Evolutionary conservation across 2,113 vertebrate genomes (phyloP).

Genomic region (Phylloscopus whistleri): DNA sequence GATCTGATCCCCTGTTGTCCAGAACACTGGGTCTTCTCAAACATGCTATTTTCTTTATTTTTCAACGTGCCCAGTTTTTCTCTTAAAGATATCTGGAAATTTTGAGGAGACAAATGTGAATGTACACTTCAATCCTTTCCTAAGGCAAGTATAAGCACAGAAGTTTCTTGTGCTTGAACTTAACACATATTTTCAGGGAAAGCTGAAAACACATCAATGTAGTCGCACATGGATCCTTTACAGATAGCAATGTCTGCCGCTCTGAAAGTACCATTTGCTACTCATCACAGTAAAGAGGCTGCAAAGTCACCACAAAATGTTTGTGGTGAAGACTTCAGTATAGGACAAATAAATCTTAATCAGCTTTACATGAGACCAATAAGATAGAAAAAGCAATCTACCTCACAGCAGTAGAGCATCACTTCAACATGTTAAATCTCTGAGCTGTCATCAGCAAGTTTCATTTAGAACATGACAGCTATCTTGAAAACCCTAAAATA

Average conservation of each 20-base stretch:
- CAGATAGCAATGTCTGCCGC: neutral
- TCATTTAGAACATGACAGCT: neutral
- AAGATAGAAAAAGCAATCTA: neutral
- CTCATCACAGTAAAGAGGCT: neutral
- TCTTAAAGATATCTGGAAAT: neutral
- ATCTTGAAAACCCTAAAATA: neutral
- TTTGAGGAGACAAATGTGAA: neutral
- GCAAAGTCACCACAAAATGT: neutral
- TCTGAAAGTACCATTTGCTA: neutral
- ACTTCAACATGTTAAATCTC: neutral
- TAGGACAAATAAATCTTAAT: neutral
- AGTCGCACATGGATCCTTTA: neutral
- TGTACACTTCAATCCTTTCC: neutral
- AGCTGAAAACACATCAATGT: neutral
- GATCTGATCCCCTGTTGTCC: neutral
- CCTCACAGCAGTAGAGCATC: neutral
- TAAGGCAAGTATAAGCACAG: neutral
- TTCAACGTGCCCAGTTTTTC: neutral
- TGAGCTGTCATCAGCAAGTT: neutral
- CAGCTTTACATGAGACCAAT: neutral
- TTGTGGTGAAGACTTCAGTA: neutral
- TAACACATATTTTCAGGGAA: neutral
- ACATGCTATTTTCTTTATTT: neutral
- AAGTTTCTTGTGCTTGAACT: neutral
- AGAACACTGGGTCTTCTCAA: neutral